Evolutionary conservation across 2,113 vertebrate genomes (phyloP).

Genomic region (Agapornis roseicollis): DNA sequence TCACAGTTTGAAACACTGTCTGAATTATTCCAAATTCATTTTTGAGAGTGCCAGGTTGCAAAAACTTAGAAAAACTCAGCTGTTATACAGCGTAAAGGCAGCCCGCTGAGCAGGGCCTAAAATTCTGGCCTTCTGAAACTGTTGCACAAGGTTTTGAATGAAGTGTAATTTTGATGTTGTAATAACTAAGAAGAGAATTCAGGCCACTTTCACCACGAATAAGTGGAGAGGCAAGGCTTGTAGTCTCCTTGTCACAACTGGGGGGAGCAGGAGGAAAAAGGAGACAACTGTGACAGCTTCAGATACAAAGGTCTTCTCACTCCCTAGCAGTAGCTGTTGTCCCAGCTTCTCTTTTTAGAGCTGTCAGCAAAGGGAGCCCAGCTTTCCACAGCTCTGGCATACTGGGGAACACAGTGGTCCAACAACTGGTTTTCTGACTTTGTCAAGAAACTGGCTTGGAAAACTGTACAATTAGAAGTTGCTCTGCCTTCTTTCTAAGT

Average conservation of each 20-base stretch:
- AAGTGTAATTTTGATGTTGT: background rate
- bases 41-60: background rate
- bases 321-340: background rate
- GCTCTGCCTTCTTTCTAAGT: background rate
- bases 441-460: background rate
- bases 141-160: background rate
- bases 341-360: background rate
- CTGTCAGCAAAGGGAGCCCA: background rate
- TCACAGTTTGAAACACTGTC: background rate
- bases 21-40: background rate
- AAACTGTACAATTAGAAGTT: background rate
- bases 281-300: background rate
- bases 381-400: background rate
- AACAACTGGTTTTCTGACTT: background rate
- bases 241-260: background rate
- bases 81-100: background rate
- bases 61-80: background rate
- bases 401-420: background rate
- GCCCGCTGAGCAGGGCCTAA: background rate
- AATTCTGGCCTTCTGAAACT: background rate
- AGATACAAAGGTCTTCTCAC: background rate
- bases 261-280: accelerated
- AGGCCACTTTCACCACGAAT: background rate
- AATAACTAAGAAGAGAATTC: background rate
- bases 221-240: accelerated